A percentile compares a stretch with the other conserved stretches of the same genome.
These are phyloP conservation scores for Siniperca undulata DNA, from an alignment of 2,797 vertebrate species.

Conservation along the genomic window DNA sequence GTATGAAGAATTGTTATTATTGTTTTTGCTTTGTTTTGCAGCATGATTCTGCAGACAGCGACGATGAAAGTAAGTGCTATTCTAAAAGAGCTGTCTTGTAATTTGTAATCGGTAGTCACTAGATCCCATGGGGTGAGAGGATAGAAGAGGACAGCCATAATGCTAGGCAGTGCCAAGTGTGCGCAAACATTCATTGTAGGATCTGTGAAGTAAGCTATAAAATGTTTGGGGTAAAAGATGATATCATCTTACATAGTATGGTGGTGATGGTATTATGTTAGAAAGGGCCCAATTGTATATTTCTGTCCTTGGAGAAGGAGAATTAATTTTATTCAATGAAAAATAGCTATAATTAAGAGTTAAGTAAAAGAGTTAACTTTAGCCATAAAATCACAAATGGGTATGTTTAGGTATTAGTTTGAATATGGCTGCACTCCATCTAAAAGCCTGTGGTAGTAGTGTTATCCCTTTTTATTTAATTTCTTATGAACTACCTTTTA, in stretches of 20 bases:
- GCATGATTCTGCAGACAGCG: constrained; percentile 93
- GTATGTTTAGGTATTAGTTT: neutral
- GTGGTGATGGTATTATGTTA: neutral
- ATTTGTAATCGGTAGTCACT: constrained; percentile 21
- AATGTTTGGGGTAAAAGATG: neutral
- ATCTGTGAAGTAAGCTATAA: constrained; percentile 1
- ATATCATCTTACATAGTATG: neutral
- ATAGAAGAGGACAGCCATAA: neutral
- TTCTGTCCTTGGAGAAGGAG: neutral
- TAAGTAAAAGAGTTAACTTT: neutral
- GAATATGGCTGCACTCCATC: neutral
- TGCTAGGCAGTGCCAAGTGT: neutral
- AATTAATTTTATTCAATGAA: neutral
- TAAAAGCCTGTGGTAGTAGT: neutral
- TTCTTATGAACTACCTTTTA: neutral
- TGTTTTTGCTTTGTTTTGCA: constrained; percentile 70
- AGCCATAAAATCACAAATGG: neutral
- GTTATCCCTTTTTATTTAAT: neutral
- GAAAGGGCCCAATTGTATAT: neutral
- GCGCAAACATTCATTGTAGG: neutral
- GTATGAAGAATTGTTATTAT: neutral
- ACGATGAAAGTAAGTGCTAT: constrained; percentile 92
- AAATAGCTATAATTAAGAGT: neutral
- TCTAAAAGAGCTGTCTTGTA: neutral
- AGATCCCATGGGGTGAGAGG: neutral